These are phyloP conservation scores for Hormiphora californensis DNA, from an alignment of 37 sponge, comb jelly and placozoan genomes.

Conservation along the genomic window DNA sequence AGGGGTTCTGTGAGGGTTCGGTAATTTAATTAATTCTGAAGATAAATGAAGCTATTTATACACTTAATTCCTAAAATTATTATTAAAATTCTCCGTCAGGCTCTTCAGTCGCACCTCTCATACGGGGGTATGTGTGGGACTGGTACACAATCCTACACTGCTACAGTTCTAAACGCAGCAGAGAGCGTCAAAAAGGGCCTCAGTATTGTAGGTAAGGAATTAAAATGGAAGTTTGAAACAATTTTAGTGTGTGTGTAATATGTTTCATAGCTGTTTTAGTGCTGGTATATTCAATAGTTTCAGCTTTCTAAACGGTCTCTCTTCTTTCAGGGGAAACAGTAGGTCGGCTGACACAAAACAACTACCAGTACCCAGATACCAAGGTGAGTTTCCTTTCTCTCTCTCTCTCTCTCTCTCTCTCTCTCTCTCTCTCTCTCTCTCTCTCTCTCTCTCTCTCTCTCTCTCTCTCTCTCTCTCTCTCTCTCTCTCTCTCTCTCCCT, in stretches of 20 bases:
- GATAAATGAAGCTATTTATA: background rate
- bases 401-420: too few species aligned
- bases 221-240: too few species aligned
- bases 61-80: background rate
- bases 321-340: slow-evolving; percentile 50
- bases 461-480: too few species aligned
- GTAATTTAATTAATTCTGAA: background rate
- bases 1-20: background rate
- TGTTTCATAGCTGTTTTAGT: background rate
- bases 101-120: slow-evolving; percentile 57
- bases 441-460: too few species aligned
- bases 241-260: too few species aligned
- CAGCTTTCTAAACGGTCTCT: too few species aligned
- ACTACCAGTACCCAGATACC: slow-evolving; percentile 27
- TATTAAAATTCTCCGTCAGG: background rate
- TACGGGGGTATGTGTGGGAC: slow-evolving; percentile 66
- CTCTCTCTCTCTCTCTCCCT: background rate
- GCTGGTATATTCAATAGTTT: background rate
- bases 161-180: slow-evolving; percentile 69
- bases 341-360: slow-evolving; percentile 28
- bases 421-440: too few species aligned
- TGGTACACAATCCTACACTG: slow-evolving; percentile 61
- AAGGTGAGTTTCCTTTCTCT: too few species aligned
- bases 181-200: slow-evolving; percentile 67
- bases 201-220: slow-evolving; percentile 29